Evolutionary conservation across 1,140 invertebrate genomes (phyloP), one percentile per base, ranked within the genome.

Genomic region (Pseudomyrmex pallidus): DNA sequence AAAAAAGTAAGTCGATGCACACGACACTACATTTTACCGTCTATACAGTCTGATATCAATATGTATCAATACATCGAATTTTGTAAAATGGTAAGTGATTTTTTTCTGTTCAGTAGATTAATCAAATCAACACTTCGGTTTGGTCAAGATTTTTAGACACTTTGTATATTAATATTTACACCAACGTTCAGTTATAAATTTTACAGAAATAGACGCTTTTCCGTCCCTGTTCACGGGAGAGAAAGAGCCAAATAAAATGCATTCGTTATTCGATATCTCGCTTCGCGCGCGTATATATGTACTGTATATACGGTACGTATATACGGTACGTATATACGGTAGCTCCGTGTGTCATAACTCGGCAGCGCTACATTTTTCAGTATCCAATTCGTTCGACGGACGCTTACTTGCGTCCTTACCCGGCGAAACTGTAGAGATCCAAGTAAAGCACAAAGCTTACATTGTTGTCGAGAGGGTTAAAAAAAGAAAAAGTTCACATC

Each of bases 361-460:
- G 66, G 57, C 57, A 59, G 52, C 57, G 56, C 70, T 82, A 59
- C 70, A 82, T 82, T 82, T 82, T 82, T 82, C 80, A 82, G 57
- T 59, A 62, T 82, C 25, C 78, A 82, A 82, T 74, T 57, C 57
- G 48, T 44, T 74, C 70, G 56, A 25, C 57, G 48, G 46, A 25
- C 57, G 25, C n/a, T 56, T 74, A 20, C 20, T 57, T 46, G 20
- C 22, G 35, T 46, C 48, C 78, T 52, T 52, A n/a, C 70, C 57
- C 12, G 50, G 9, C n/a, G 10, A 48, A 48, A 74, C 57, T 59
- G 48, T 48, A 35, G 76, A 80, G 76, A 72, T 80, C 59, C 72
- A 80, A 80, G 64, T 35, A 44, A 22, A 76, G 46, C 44, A 12
- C 20, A 20, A 50, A 80, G 66, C 12, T 22, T n/a, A 56, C 44